phyloP scores from a whole-genome alignment of 1,140 invertebrate species.

The Nasonia vitripennis region DNA sequence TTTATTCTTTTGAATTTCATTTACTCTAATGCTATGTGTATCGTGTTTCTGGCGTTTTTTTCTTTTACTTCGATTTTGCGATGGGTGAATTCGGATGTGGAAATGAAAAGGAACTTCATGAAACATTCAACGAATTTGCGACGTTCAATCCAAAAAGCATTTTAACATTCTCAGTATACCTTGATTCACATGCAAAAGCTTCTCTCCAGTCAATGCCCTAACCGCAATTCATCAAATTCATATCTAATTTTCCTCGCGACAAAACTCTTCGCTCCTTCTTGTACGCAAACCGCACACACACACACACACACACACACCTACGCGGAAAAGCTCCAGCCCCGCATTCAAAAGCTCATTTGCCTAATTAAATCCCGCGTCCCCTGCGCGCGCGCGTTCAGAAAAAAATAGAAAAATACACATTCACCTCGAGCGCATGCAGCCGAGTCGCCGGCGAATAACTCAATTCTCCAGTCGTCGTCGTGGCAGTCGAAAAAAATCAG shows the following conservation, averaged over 20 bases:
- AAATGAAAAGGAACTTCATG: too few relatives aligned
- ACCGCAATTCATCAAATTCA: neutral
- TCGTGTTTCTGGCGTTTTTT: too few relatives aligned
- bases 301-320: neutral
- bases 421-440: neutral
- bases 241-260: neutral
- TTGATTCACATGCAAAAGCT: too few relatives aligned
- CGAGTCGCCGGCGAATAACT: slow-evolving; percentile 33
- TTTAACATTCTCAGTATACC: too few relatives aligned
- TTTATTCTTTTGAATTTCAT: too few relatives aligned
- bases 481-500: neutral
- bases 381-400: neutral
- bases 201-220: too few relatives aligned
- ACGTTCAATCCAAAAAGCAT: too few relatives aligned
- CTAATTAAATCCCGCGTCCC: neutral
- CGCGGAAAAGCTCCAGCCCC: neutral
- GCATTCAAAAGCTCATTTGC: neutral
- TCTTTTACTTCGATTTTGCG: too few relatives aligned
- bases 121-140: too few relatives aligned
- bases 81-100: too few relatives aligned
- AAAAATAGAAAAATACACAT: slow-evolving; percentile 28
- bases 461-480: neutral
- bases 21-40: too few relatives aligned
- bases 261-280: neutral
- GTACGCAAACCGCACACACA: neutral